Evolutionary conservation across 2,888 invertebrate genomes (phyloP).

Genomic region (Dilophus febrilis): DNA sequence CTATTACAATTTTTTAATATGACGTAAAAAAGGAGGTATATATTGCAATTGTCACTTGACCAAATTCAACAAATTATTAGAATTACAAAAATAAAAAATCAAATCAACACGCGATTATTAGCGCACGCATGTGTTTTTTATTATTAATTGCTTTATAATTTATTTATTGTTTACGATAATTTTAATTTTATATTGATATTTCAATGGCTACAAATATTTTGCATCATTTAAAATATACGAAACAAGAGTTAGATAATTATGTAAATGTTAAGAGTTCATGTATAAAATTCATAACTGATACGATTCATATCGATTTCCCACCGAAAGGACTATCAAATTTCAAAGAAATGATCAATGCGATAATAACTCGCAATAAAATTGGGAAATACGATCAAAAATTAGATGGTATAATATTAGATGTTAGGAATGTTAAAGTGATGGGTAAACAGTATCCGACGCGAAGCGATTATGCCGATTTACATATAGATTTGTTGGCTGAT

Average conservation of each 20-base stretch:
- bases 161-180: no score
- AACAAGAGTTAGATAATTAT: constrained; percentile 32
- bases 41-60: no score
- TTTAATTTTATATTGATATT: no score
- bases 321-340: constrained; percentile 36
- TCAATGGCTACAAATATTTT: no score
- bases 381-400: constrained; percentile 35
- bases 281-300: constrained; percentile 30
- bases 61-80: no score
- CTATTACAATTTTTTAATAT: no score
- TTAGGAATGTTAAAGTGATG: constrained; percentile 39
- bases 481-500: constrained; percentile 40
- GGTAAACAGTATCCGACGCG: constrained; percentile 32
- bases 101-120: no score
- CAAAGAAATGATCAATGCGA: constrained; percentile 31
- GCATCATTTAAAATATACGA: constrained; percentile 23
- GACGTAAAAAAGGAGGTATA: no score
- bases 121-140: no score
- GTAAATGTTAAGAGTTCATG: constrained; percentile 32
- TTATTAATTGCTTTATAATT: no score
- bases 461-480: constrained; percentile 37
- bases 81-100: constrained; percentile 6
- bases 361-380: constrained; percentile 27
- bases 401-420: constrained; percentile 41
- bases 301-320: constrained; percentile 34